Base-by-base conservation (phyloP, 2,797 vertebrate species). In the Girardinus metallicus region DNA sequence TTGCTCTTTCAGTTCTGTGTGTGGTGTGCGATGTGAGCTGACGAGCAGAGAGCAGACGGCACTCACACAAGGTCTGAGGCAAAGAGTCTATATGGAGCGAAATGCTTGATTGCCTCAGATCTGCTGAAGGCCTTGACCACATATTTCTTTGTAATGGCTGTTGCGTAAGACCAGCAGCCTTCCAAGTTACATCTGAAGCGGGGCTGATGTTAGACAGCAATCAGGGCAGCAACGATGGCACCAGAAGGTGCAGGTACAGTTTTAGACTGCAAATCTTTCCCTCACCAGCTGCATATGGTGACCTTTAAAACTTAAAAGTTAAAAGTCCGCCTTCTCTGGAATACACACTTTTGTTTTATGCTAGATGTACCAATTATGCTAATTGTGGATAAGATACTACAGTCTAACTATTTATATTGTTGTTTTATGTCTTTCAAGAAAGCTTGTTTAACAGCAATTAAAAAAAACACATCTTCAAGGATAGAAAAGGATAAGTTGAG, bases 1-100 rank as follows among this genome's bases (percentile, higher is more conserved):
- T 83, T 81, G 85, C 86, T 31, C 77, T 86, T 91, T 84, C 74
- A 81, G 82, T 62, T 51, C 55, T 36, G 72, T 39, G 55, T 1
- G 13, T 21, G 36, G 41, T 21, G 73, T 71, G 80, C 1, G 23
- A 74, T 78, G 74, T 13, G 80, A 85, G 81, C 41, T 0, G 76
- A 83, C 80, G 80, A 73, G 60, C 79, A 36, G 49, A 77, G 73
- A 81, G 83, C 83, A 75, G 60, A 51, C 77, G 31, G 21, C 34
- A 76, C 64, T 55, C 18, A 73, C 64, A 77, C 31, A 18, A 78
- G 44, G 77, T 41, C 2, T 36, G 72, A 89, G 73, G 46, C 16
- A 60, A 43, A 13, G 55, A 49, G 70, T 39, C 53, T 76, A 44
- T 21, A 74, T 49, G 26, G 82, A 85, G 83, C 66, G 85, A 92